Base-by-base conservation (phyloP, 2,113 vertebrate species). In the Brachypteracias leptosomus region DNA sequence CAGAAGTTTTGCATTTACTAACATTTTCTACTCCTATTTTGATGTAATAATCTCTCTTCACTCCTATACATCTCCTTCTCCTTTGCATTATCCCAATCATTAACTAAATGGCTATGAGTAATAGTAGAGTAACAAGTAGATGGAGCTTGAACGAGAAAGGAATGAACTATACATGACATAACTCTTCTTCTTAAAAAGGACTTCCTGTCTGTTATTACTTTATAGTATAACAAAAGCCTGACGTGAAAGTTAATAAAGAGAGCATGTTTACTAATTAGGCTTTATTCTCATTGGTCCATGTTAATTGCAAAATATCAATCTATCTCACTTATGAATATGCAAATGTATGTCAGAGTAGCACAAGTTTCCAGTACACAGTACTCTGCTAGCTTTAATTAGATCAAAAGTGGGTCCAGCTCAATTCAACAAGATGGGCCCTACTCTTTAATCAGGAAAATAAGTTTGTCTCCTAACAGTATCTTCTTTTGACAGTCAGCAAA, bases 261-360 rank as follows among this genome's bases (percentile, higher is more conserved):
- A 97, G 88, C 93, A 83, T 97, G 97, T 98, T 98, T 98, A 96
- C 97, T 98, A 98, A 98, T 98, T 98, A 98, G 94, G 89, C 93
- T 98, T 97, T 97, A 98, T 98, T 97, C 97, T 98, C 66, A 54
- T 97, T 97, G 96, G 97, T 92, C 95, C 96, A 96, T 90, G 97
- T 97, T 98, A 98, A 98, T 98, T 98, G 97, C 96, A 97, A 98
- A 98, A 97, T 98, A 98, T 97, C 97, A 97, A 97, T 98, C 96
- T 96, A 97, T 97, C 97, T 97, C 94, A 94, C 96, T 98, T 97
- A 97, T 97, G 94, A 98, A 98, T 98, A 98, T 98, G 97, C 96
- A 98, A 98, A 98, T 98, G 40, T 94, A 91, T 98, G 97, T 97
- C 97, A 97, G 92, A 93, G 95, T 94, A 80, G 77, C 97, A 94